phyloP scores from a whole-genome alignment of 1,140 invertebrate species.

The Musca domestica region DNA sequence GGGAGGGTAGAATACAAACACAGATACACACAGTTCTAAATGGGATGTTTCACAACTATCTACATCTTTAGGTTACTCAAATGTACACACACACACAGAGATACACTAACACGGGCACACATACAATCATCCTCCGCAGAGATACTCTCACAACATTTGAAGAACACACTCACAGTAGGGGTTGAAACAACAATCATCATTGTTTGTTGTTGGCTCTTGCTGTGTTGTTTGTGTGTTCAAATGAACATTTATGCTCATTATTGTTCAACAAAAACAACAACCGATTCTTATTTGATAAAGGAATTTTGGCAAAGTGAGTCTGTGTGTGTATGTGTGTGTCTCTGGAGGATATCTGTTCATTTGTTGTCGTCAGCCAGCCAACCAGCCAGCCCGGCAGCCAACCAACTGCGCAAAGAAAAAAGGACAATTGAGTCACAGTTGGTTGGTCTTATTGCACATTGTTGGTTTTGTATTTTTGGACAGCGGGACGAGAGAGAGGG shows the following conservation, averaged over 20 bases:
- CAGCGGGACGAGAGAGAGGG: too few species aligned
- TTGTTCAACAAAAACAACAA: neutral
- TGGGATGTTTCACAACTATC: too few species aligned
- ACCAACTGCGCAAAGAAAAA: neutral
- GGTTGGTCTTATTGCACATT: neutral
- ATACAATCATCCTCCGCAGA: neutral
- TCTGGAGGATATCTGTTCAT: too few species aligned
- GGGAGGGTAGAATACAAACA: neutral
- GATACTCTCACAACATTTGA: neutral
- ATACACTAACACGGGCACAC: neutral
- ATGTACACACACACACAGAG: neutral
- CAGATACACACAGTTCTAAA: neutral
- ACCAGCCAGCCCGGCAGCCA: constrained; percentile 10
- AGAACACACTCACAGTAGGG: constrained; percentile 14
- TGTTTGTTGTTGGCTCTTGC: neutral
- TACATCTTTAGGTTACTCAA: too few species aligned
- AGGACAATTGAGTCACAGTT: neutral
- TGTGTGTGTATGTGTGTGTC: too few species aligned
- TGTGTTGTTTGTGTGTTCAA: neutral
- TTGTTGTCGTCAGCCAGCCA: neutral
- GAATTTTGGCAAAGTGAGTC: neutral
- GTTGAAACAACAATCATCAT: neutral
- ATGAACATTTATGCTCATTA: neutral
- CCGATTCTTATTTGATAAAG: neutral
- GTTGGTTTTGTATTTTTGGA: neutral